A percentile compares a stretch with the other conserved stretches of the same genome.
Evolutionary conservation across 2,797 vertebrate species (phyloP).

Genomic region (Artibeus lituratus): DNA sequence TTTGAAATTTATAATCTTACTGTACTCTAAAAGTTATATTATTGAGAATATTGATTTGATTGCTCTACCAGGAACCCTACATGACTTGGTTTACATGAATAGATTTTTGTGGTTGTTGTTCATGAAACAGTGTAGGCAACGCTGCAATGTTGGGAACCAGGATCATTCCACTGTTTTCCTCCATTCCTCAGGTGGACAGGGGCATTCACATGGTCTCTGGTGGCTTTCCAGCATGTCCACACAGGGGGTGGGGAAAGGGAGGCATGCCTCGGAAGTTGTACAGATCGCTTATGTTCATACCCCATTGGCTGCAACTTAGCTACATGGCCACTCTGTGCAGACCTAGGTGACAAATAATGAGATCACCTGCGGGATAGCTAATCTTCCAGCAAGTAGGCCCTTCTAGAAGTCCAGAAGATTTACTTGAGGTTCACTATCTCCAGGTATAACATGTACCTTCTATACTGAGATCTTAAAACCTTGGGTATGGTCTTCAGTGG

Average conservation of each 20-base stretch:
- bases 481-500: not conserved
- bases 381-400: not conserved
- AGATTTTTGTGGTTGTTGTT: not conserved
- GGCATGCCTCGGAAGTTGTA: not conserved
- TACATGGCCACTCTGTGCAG: not conserved
- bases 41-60: not conserved
- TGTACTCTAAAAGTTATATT: not conserved
- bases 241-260: not conserved
- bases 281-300: not conserved
- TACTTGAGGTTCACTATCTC: not conserved
- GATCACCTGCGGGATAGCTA: not conserved
- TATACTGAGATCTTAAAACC: not conserved
- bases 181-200: not conserved
- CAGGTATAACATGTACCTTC: not conserved
- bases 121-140: not conserved
- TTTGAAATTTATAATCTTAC: not conserved
- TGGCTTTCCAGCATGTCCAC: not conserved
- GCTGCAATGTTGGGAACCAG: not conserved
- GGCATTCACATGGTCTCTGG: not conserved
- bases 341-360: not conserved
- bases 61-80: not conserved
- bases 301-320: not conserved
- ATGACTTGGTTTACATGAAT: not conserved
- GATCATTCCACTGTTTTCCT: not conserved
- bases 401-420: not conserved